phyloP scores from a whole-genome alignment of 2,797 vertebrate species.

The Erethizon dorsatum region DNA sequence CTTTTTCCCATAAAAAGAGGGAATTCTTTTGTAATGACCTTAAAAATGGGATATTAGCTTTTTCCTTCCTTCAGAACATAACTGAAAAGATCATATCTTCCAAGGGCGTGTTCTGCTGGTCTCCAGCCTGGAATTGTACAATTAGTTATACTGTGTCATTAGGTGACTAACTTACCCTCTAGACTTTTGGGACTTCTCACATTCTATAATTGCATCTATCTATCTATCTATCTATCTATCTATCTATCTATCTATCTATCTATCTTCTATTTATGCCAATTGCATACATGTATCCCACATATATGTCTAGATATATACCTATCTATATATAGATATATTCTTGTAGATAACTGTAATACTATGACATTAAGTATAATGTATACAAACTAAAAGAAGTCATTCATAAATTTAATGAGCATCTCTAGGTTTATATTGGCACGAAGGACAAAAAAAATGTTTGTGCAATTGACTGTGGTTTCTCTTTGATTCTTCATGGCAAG shows the following conservation, averaged over 20 bases:
- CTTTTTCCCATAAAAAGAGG: not conserved
- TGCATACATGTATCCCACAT: not conserved
- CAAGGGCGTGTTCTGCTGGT: not conserved
- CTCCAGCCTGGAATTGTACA: not conserved
- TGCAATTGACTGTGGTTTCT: not conserved
- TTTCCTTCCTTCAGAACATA: not conserved
- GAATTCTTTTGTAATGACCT: not conserved
- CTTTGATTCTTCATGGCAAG: constrained; percentile 27
- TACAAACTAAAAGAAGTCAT: not conserved
- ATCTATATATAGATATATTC: not conserved
- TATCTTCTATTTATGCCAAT: not conserved
- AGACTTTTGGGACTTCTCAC: not conserved
- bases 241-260: not conserved
- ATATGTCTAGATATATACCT: not conserved
- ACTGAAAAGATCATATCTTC: not conserved
- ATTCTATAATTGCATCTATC: not conserved
- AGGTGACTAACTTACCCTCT: not conserved
- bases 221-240: not conserved
- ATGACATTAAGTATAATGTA: not conserved
- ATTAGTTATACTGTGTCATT: not conserved
- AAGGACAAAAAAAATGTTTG: not conserved
- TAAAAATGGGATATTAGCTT: not conserved
- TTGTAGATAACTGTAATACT: not conserved
- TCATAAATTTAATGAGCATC: not conserved
- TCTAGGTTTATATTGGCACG: not conserved